Conservation (phyloP, 2,113 vertebrate genomes). For the Thalassoma bifasciatum region DNA sequence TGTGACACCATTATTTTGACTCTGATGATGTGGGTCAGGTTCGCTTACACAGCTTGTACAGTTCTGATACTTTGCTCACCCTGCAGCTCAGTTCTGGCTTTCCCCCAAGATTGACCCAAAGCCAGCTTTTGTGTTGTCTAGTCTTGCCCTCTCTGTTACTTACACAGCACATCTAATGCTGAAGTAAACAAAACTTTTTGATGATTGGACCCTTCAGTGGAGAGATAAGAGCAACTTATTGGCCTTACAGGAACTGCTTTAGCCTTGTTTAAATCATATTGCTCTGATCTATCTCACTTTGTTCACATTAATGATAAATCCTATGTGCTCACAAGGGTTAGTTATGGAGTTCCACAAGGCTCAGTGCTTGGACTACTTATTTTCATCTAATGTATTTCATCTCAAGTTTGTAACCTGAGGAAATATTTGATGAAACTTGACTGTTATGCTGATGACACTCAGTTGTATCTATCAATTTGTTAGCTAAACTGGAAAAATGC, state of each 20-base stretch:
- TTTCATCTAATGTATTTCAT: no score
- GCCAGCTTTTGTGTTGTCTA: not conserved
- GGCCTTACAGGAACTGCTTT: not conserved
- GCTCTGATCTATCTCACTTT: no score
- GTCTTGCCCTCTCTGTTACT: not conserved
- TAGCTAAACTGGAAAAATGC: no score
- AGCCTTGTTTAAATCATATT: no score
- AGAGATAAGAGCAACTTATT: not conserved
- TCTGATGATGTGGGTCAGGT: not conserved
- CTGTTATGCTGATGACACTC: no score
- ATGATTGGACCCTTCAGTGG: not conserved
- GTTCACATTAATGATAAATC: no score
- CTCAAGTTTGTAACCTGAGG: no score
- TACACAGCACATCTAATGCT: not conserved
- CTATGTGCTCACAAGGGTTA: no score
- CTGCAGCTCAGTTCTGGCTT: slow-evolving; percentile 18
- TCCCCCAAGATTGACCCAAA: slow-evolving; percentile 8
- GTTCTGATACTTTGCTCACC: not conserved
- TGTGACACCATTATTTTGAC: slow-evolving; percentile 29
- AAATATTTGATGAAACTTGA: no score
- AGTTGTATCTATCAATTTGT: no score
- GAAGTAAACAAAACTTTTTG: not conserved
- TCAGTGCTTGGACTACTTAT: no score
- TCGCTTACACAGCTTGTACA: slow-evolving; percentile 16
- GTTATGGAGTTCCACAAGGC: no score